Percentiles rank a stretch among this genome's conserved stretches.
These are phyloP conservation scores for Drosophila varians DNA, from an alignment of 1,140 invertebrate genomes.

Conservation along the genomic window DNA sequence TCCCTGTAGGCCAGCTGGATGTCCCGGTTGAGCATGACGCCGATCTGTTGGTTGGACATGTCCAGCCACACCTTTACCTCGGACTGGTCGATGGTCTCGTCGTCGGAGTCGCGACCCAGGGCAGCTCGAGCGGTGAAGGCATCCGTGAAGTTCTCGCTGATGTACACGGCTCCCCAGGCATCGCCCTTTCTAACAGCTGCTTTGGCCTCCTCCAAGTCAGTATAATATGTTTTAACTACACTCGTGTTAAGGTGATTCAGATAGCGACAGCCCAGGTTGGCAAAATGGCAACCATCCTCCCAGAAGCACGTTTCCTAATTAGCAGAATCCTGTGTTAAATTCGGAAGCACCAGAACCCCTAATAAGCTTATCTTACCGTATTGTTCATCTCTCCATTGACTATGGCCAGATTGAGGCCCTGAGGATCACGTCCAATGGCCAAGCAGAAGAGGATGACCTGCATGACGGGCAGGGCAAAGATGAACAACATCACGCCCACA, in stretches of 20 bases:
- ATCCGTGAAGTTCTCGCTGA: conserved; percentile 94
- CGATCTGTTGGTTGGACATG: conserved; percentile 97
- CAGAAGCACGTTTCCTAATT: conserved; percentile 77
- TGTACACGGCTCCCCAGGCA: conserved; percentile 93
- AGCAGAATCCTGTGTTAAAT: not conserved
- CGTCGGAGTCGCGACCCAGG: conserved; percentile 88
- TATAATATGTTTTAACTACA: conserved; percentile 89
- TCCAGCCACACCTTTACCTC: conserved; percentile 94
- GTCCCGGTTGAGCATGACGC: conserved; percentile 91
- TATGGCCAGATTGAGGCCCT: conserved; percentile 92
- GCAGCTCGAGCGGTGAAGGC: conserved; percentile 89
- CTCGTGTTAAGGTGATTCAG: conserved; percentile 88
- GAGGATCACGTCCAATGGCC: conserved; percentile 95
- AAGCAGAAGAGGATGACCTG: conserved; percentile 98
- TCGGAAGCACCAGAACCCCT: too few species aligned
- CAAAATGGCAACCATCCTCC: conserved; percentile 87
- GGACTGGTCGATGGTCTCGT: conserved; percentile 91
- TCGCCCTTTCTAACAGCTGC: conserved; percentile 89
- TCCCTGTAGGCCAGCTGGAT: conserved; percentile 91
- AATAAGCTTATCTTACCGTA: conserved; percentile 84
- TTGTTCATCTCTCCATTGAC: conserved; percentile 92
- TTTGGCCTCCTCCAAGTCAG: conserved; percentile 87
- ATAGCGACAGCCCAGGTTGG: conserved; percentile 90
- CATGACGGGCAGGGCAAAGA: conserved; percentile 95
- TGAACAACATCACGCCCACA: conserved; percentile 95